A percentile compares a stretch with the other conserved stretches of the same genome.
Evolutionary conservation across 2,888 invertebrate species (phyloP).

Genomic region (Ochropleura plecta): DNA sequence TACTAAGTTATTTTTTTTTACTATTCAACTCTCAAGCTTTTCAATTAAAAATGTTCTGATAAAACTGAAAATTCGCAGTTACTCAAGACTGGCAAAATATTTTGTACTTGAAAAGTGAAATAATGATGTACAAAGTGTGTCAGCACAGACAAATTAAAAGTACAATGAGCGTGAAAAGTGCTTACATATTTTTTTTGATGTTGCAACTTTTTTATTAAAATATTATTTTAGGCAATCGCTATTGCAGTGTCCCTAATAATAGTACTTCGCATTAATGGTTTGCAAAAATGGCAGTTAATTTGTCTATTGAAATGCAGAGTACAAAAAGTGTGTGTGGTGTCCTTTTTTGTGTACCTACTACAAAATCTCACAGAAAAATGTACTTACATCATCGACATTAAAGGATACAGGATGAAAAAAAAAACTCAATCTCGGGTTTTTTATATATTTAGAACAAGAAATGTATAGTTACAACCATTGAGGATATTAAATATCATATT

Average conservation of each 20-base stretch:
- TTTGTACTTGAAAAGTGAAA: neutral
- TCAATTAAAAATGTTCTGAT: neutral
- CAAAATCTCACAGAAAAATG: neutral
- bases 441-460: conserved; percentile 91
- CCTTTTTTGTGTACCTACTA: neutral
- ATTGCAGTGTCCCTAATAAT: neutral
- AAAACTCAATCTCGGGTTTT: conserved; percentile 81
- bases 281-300: neutral
- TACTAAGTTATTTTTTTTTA: neutral
- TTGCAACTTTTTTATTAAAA: neutral
- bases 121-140: neutral
- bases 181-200: neutral
- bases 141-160: neutral
- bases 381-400: neutral
- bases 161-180: conserved; percentile 29
- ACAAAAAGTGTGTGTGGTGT: neutral
- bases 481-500: conserved; percentile 91
- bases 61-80: neutral
- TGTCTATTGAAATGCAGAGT: neutral
- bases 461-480: conserved; percentile 91
- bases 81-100: neutral
- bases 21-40: neutral
- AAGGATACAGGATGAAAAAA: conserved; percentile 64
- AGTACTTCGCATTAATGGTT: neutral
- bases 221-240: neutral